These are phyloP conservation scores for Cisticola juncidis DNA, from an alignment of 2,113 vertebrate species.

Conservation along the genomic window DNA sequence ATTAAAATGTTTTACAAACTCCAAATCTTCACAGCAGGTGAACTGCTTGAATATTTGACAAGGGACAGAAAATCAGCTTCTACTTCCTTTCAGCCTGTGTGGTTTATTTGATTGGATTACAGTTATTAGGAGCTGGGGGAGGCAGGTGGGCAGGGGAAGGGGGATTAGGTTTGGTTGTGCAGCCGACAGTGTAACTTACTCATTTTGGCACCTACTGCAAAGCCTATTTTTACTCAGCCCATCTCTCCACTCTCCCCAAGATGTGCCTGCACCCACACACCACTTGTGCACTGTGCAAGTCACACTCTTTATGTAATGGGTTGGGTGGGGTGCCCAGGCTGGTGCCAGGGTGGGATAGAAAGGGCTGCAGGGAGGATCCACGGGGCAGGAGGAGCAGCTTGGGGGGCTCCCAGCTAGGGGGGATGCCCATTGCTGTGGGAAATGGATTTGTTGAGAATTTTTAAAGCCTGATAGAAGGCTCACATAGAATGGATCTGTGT, in stretches of 20 bases:
- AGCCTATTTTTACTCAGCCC: slow-evolving; percentile 45
- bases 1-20: not conserved
- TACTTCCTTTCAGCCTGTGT: slow-evolving; percentile 31
- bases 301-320: slow-evolving; percentile 11
- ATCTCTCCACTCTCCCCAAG: not conserved
- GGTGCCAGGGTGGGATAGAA: too few species aligned
- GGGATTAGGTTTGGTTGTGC: slow-evolving; percentile 16
- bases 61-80: not conserved
- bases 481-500: too few species aligned
- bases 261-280: slow-evolving; percentile 48
- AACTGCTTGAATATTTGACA: not conserved
- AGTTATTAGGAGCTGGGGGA: slow-evolving; percentile 44
- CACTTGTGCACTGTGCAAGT: slow-evolving; percentile 13
- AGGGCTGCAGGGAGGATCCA: not conserved
- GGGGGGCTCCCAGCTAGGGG: not conserved
- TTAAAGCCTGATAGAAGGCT: too few species aligned
- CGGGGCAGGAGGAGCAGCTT: accelerated
- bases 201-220: not conserved
- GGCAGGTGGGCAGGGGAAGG: slow-evolving; percentile 16
- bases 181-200: slow-evolving; percentile 1
- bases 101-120: slow-evolving; percentile 15
- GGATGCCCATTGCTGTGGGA: not conserved
- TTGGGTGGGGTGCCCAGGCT: not conserved
- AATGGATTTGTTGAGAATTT: too few species aligned
- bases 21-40: not conserved